Evolutionary conservation across 1,140 invertebrate species (phyloP).

Genomic region (Bombus confusus): DNA sequence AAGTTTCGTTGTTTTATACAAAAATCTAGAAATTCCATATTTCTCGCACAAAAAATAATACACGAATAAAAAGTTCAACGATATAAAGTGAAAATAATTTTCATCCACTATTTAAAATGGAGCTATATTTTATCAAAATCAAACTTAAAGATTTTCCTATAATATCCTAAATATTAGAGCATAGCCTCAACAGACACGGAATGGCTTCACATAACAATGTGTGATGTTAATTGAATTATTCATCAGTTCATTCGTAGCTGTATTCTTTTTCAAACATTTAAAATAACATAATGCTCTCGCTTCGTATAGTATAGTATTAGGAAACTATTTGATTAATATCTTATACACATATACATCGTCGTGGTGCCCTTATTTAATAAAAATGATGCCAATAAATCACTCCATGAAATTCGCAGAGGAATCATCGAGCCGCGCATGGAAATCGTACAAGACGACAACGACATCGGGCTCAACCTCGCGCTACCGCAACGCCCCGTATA

Average conservation of each 20-base stretch:
- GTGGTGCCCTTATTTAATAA: slow-evolving; percentile 21
- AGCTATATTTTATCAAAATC: neutral
- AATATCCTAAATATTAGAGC: slow-evolving; percentile 17
- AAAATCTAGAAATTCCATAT: neutral
- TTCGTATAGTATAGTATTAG: slow-evolving; percentile 29
- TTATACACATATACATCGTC: slow-evolving; percentile 9
- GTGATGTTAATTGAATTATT: slow-evolving; percentile 5
- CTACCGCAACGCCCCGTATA: slow-evolving; percentile 79
- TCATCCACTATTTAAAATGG: neutral
- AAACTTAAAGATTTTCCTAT: neutral
- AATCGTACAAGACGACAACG: slow-evolving; percentile 82
- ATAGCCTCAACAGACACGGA: neutral
- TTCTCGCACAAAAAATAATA: slow-evolving; percentile 3
- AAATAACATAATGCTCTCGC: slow-evolving; percentile 21
- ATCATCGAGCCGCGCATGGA: slow-evolving; percentile 81
- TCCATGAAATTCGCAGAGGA: slow-evolving; percentile 82
- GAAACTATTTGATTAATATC: slow-evolving; percentile 39
- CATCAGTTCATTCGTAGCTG: neutral
- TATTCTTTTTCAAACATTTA: neutral
- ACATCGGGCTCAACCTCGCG: slow-evolving; percentile 79
- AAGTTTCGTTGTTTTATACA: neutral
- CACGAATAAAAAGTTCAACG: neutral
- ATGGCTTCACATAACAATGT: slow-evolving; percentile 31
- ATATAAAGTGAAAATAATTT: neutral
- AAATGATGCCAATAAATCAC: slow-evolving; percentile 74